These are phyloP conservation scores for Mythimna vitellina DNA, from an alignment of 2,888 invertebrate species.

Conservation along the genomic window DNA sequence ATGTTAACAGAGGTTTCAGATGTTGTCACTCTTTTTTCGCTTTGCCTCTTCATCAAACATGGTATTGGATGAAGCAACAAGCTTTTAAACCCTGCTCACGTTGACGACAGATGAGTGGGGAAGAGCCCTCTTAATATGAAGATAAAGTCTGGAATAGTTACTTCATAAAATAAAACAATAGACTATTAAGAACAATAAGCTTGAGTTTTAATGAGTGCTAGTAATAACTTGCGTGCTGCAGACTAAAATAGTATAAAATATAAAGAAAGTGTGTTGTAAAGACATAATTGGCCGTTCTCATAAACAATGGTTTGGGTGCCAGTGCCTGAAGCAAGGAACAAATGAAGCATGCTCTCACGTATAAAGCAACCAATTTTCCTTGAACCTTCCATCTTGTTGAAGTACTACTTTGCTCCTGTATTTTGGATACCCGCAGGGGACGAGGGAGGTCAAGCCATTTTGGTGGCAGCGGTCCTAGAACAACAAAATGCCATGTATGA, in stretches of 20 bases:
- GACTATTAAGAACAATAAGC: slow-evolving; percentile 27
- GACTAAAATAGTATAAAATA: slow-evolving; percentile 72
- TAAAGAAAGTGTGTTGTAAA: slow-evolving; percentile 81
- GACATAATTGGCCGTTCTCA: slow-evolving; percentile 85
- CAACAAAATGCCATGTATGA: slow-evolving; percentile 79
- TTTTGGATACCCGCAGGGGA: slow-evolving; percentile 28
- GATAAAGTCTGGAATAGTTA: slow-evolving; percentile 7
- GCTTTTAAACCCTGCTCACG: too few species aligned
- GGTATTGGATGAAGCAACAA: too few species aligned
- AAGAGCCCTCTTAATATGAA: slow-evolving; percentile 6
- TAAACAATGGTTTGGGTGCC: slow-evolving; percentile 85
- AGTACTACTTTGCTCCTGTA: slow-evolving; percentile 35
- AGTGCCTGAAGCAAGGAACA: slow-evolving; percentile 81
- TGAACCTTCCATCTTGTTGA: slow-evolving; percentile 62
- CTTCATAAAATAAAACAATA: slow-evolving; percentile 37
- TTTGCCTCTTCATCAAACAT: too few species aligned
- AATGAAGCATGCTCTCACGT: slow-evolving; percentile 87
- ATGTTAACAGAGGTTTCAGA: too few species aligned
- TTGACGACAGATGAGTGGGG: too few species aligned
- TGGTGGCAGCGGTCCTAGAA: slow-evolving; percentile 71
- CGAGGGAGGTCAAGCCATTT: slow-evolving; percentile 63
- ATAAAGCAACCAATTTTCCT: slow-evolving; percentile 71
- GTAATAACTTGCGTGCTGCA: slow-evolving; percentile 43
- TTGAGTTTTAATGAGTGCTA: slow-evolving; percentile 51
- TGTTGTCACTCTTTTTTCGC: too few species aligned